phyloP scores from a whole-genome alignment of 2,113 vertebrate genomes.

The Taurulus bubalis region DNA sequence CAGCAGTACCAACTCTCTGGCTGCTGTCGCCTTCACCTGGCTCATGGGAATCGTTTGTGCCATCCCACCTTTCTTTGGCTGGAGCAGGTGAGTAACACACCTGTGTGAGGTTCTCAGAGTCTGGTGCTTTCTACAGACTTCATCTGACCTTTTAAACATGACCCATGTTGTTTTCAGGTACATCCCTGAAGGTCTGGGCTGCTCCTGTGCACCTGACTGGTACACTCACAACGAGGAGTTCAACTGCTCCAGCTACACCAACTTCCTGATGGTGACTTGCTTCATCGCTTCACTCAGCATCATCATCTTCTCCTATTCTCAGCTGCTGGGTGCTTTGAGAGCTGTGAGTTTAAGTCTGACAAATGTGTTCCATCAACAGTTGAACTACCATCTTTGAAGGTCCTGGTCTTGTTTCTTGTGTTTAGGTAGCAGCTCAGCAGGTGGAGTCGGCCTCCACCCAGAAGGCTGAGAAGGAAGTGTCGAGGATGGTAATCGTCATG shows the following conservation, averaged over 20 bases:
- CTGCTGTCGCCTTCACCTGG: constrained; percentile 84
- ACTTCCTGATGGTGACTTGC: constrained; percentile 88
- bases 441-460: too few species aligned
- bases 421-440: too few species aligned
- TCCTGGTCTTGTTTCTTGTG: too few species aligned
- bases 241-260: constrained; percentile 82
- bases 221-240: constrained; percentile 87
- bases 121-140: not conserved
- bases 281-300: constrained; percentile 84
- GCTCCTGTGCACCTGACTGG: constrained; percentile 89
- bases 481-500: too few species aligned
- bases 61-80: constrained; percentile 87
- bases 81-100: constrained; percentile 84
- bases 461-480: too few species aligned
- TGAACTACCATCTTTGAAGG: not conserved
- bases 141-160: not conserved
- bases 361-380: not conserved
- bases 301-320: constrained; percentile 86
- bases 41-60: constrained; percentile 79
- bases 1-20: constrained; percentile 78
- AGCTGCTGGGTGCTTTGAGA: not conserved
- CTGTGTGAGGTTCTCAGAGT: not conserved
- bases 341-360: not conserved
- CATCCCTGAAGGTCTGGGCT: constrained; percentile 87
- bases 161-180: constrained; percentile 54